phyloP scores from a whole-genome alignment of 2,888 invertebrate genomes.

The Acanthosepion lycidas region DNA sequence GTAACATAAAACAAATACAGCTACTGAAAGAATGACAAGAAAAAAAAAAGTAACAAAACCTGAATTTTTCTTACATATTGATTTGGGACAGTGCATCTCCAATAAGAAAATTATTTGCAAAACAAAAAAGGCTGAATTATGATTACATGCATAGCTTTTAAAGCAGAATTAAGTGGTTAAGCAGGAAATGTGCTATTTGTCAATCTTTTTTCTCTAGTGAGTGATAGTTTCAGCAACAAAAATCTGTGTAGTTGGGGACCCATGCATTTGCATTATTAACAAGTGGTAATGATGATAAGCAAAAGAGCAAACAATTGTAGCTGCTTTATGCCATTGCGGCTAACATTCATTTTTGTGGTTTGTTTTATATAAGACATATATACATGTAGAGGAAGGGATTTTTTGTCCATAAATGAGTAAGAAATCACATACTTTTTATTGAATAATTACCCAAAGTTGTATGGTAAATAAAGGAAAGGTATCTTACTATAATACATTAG shows the following conservation, averaged over 20 bases:
- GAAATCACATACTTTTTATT: not conserved
- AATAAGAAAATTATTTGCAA: not conserved
- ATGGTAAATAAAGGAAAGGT: not conserved
- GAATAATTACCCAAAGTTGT: not conserved
- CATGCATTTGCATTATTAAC: not conserved
- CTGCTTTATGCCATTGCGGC: conserved; percentile 9
- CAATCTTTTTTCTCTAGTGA: not conserved
- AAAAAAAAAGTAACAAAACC: not conserved
- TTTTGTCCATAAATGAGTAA: not conserved
- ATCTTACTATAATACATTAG: not conserved
- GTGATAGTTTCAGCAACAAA: not conserved
- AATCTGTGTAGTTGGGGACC: not conserved
- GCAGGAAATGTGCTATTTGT: not conserved
- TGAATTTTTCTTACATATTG: not conserved
- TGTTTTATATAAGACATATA: not conserved
- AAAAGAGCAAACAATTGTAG: not conserved
- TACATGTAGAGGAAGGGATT: not conserved
- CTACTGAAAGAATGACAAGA: not conserved
- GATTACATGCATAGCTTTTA: not conserved
- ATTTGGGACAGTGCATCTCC: not conserved
- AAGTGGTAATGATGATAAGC: not conserved
- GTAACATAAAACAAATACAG: not conserved
- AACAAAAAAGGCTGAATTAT: not conserved
- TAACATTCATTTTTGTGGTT: not conserved
- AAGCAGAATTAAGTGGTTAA: not conserved